Evolutionary conservation across 2,113 vertebrate genomes (phyloP).

Genomic region (Sclerurus mexicanus): DNA sequence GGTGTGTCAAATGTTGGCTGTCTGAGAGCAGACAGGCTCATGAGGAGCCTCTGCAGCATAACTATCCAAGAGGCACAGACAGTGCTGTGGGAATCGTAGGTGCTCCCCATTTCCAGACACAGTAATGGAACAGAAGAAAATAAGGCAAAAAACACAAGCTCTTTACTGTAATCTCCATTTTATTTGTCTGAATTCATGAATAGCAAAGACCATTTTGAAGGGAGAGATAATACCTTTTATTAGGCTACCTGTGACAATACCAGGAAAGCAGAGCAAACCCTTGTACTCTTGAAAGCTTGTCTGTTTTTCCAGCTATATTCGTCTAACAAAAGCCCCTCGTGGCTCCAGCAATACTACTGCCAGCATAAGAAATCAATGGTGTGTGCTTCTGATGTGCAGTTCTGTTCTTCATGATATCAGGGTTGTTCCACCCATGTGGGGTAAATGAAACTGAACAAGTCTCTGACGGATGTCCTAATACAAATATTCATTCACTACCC

Average conservation of each 20-base stretch:
- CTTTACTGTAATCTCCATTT: not conserved
- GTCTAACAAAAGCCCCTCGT: not conserved
- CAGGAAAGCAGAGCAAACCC: not conserved
- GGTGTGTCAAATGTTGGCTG: not conserved
- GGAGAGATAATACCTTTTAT: not conserved
- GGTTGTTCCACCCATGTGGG: not conserved
- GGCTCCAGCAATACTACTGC: not conserved
- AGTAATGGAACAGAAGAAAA: not conserved
- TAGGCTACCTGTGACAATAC: not conserved
- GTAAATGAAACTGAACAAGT: not conserved
- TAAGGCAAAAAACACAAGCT: not conserved
- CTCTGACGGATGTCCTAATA: not conserved
- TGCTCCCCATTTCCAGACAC: not conserved
- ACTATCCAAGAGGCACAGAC: not conserved
- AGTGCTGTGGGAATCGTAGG: not conserved
- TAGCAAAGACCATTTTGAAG: not conserved
- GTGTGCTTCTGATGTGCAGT: not conserved
- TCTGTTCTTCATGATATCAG: not conserved
- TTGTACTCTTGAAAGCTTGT: not conserved
- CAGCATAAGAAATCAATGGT: not conserved
- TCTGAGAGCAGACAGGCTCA: not conserved
- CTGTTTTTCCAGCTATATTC: not conserved
- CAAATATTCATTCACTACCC: not conserved
- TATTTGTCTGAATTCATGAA: not conserved
- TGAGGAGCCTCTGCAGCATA: not conserved